A percentile compares a stretch with the other conserved stretches of the same genome.
phyloP scores from a whole-genome alignment of 2,113 vertebrate species.

The Macrotis lagotis region DNA sequence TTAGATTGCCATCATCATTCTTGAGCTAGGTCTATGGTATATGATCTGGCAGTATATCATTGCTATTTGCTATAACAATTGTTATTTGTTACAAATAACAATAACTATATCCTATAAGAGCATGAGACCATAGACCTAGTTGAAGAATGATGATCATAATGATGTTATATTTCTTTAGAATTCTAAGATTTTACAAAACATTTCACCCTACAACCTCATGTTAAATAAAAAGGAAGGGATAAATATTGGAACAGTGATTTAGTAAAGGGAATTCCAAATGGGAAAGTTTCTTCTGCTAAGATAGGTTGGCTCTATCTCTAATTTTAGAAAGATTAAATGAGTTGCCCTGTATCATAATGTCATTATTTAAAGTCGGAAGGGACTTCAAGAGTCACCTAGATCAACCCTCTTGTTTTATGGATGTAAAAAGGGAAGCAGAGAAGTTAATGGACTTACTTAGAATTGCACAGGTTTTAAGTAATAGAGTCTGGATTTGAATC shows the following conservation, averaged over 20 bases:
- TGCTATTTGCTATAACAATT: too few species aligned
- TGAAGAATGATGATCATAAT: neutral
- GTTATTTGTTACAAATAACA: too few species aligned
- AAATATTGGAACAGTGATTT: neutral
- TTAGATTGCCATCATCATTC: too few species aligned
- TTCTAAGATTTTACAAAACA: neutral
- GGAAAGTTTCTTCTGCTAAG: neutral
- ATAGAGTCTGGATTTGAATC: neutral
- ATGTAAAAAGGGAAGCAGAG: neutral
- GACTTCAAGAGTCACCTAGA: neutral
- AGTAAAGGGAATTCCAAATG: neutral
- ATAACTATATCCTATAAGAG: neutral
- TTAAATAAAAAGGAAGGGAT: too few species aligned
- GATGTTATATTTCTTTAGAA: neutral
- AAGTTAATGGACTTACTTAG: neutral
- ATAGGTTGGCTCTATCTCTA: neutral
- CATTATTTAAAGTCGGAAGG: neutral
- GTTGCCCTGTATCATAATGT: neutral
- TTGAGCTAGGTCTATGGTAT: too few species aligned
- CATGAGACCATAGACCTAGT: neutral
- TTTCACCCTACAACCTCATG: neutral
- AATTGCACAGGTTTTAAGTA: neutral
- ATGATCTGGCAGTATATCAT: too few species aligned
- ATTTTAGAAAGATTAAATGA: too few species aligned
- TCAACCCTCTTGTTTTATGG: neutral